Conservation (phyloP, 2,797 vertebrate species). For the Tenualosa ilisha region DNA sequence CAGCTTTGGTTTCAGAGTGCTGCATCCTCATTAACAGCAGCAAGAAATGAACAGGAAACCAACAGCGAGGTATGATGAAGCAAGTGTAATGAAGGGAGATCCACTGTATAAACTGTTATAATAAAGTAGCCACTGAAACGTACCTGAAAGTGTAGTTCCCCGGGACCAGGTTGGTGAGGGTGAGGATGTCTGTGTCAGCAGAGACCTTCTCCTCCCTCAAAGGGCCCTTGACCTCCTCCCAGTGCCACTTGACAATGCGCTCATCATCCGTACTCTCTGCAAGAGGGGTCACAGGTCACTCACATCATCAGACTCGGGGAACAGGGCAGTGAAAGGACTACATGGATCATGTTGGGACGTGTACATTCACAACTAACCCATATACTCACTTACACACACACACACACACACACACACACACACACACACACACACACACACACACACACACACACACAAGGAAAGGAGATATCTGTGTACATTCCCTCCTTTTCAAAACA, state of each 20-base stretch:
- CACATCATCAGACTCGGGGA: neutral
- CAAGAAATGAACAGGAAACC: too few species aligned
- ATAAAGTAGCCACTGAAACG: neutral
- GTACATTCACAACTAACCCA: neutral
- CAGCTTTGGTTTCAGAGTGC: too few species aligned
- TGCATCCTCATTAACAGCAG: too few species aligned
- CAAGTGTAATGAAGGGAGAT: too few species aligned
- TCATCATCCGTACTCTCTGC: constrained; percentile 96
- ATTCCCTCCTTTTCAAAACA: neutral
- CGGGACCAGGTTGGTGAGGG: constrained; percentile 87
- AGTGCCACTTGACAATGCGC: constrained; percentile 89
- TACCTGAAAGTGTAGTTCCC: constrained; percentile 98
- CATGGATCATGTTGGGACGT: neutral
- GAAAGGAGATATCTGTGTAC: neutral
- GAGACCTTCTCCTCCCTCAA: constrained; percentile 92
- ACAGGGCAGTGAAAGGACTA: neutral
- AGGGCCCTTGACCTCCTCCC: constrained; percentile 96
- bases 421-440: neutral
- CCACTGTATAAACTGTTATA: neutral
- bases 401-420: neutral
- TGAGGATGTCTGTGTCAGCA: constrained; percentile 84
- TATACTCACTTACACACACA: neutral
- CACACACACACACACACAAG: neutral
- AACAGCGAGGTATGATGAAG: too few species aligned
- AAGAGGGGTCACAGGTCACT: neutral